Conservation (phyloP, 2,113 vertebrate genomes). For the Echinops telfairi region DNA sequence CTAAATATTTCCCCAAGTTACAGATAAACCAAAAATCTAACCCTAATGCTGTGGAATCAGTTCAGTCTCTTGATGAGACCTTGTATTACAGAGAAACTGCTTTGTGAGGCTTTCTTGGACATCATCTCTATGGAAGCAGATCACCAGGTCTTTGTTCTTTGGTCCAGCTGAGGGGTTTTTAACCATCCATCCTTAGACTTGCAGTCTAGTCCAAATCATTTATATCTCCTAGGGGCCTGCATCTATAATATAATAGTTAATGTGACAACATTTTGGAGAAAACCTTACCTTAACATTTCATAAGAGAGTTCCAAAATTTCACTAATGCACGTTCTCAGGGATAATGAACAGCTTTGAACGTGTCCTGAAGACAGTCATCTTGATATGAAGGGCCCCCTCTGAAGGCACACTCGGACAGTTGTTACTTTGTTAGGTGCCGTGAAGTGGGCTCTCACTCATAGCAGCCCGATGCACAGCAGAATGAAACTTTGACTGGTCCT, state of each 20-base stretch:
- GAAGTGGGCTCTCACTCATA: no score
- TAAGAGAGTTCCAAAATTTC: not conserved
- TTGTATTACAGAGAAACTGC: not conserved
- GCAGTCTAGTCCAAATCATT: not conserved
- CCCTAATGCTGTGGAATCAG: not conserved
- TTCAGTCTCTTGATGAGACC: not conserved
- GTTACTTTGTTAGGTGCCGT: no score
- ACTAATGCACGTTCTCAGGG: not conserved
- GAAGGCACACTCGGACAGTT: not conserved
- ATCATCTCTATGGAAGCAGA: not conserved
- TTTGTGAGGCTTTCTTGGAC: not conserved
- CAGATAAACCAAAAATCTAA: not conserved
- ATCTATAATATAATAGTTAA: not conserved
- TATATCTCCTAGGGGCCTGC: not conserved
- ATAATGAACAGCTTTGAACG: not conserved
- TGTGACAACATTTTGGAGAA: slow-evolving; percentile 8
- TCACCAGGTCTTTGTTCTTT: not conserved
- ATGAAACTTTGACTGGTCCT: no score
- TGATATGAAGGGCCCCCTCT: not conserved
- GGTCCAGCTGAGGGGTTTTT: not conserved
- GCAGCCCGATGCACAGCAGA: no score
- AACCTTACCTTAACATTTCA: not conserved
- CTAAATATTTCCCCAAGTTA: slow-evolving; percentile 4
- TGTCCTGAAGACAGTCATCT: not conserved
- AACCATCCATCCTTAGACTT: not conserved